A percentile compares a stretch with the other conserved stretches of the same genome.
Evolutionary conservation across 2,113 vertebrate genomes (phyloP).

Genomic region (Takifugu flavidus): DNA sequence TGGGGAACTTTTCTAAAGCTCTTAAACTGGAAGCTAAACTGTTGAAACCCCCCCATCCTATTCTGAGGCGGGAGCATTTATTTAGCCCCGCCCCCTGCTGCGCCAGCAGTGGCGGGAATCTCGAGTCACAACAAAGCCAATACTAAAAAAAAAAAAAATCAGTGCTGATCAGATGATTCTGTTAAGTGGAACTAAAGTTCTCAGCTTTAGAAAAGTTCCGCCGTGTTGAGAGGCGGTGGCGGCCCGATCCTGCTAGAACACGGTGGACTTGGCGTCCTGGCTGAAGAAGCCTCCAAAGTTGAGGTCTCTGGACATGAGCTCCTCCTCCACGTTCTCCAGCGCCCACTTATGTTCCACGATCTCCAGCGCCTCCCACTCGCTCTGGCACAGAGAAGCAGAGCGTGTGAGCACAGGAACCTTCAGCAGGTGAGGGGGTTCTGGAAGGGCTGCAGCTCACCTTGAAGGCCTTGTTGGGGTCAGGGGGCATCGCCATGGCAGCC

Average conservation of each 20-base stretch:
- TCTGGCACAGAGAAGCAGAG: constrained; percentile 55
- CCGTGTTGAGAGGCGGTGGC: too few relatives aligned
- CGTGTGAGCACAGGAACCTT: not conserved
- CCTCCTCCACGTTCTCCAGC: constrained; percentile 80
- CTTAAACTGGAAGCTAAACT: too few relatives aligned
- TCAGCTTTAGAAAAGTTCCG: too few relatives aligned
- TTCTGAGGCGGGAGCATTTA: too few relatives aligned
- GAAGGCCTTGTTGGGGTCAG: constrained; percentile 81
- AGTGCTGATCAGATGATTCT: too few relatives aligned
- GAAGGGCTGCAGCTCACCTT: constrained; percentile 67
- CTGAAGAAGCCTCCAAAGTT: constrained; percentile 69
- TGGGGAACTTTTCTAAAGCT: too few relatives aligned
- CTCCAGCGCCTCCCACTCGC: constrained; percentile 85
- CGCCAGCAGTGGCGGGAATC: too few relatives aligned
- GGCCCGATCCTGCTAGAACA: constrained; percentile 29
- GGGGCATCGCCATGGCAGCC: constrained; percentile 74
- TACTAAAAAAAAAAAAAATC: too few relatives aligned
- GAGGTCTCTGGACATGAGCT: constrained; percentile 76
- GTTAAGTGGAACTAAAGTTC: too few relatives aligned
- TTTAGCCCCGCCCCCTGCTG: too few relatives aligned
- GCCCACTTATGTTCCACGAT: constrained; percentile 82
- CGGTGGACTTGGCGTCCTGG: constrained; percentile 37
- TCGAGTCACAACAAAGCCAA: too few relatives aligned
- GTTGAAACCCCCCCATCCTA: too few relatives aligned
- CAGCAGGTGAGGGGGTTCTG: not conserved